phyloP scores from a whole-genome alignment of 92 coral and sea anemone species.

The Epizoanthus rinbou region DNA sequence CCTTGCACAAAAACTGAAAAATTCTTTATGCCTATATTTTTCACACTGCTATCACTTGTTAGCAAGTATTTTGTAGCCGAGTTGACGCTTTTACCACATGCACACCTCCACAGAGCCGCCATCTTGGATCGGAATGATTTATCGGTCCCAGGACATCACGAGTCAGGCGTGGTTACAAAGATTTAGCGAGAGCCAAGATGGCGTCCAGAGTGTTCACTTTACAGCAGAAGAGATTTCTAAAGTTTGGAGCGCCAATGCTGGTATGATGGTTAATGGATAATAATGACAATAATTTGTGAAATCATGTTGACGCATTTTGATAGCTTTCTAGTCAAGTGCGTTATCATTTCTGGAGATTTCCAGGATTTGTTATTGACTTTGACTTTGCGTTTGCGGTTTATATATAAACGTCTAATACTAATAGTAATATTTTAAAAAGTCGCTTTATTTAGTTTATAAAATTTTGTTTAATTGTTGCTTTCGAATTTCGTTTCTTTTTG shows the following conservation, averaged over 20 bases:
- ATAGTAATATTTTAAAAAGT: no score
- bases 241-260: slow-evolving; percentile 92
- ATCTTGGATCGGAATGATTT: slow-evolving; percentile 52
- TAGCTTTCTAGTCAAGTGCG: background rate
- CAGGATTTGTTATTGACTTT: no score
- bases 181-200: slow-evolving; percentile 59
- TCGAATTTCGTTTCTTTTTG: no score
- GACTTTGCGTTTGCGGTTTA: no score
- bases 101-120: slow-evolving; percentile 59
- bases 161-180: slow-evolving; percentile 37
- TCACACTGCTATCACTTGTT: background rate
- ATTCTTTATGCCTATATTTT: background rate
- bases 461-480: no score
- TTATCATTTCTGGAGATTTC: no score
- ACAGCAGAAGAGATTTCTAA: slow-evolving; percentile 71
- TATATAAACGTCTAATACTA: no score
- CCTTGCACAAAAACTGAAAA: slow-evolving; percentile 16
- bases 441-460: no score
- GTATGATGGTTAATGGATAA: slow-evolving; percentile 43
- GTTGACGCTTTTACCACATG: slow-evolving; percentile 46
- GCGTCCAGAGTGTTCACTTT: slow-evolving; percentile 73
- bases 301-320: background rate
- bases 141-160: slow-evolving; percentile 26
- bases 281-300: background rate
- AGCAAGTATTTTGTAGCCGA: slow-evolving; percentile 13